Base-by-base conservation (phyloP, 2,113 vertebrate genomes). In the Cisticola juncidis region DNA sequence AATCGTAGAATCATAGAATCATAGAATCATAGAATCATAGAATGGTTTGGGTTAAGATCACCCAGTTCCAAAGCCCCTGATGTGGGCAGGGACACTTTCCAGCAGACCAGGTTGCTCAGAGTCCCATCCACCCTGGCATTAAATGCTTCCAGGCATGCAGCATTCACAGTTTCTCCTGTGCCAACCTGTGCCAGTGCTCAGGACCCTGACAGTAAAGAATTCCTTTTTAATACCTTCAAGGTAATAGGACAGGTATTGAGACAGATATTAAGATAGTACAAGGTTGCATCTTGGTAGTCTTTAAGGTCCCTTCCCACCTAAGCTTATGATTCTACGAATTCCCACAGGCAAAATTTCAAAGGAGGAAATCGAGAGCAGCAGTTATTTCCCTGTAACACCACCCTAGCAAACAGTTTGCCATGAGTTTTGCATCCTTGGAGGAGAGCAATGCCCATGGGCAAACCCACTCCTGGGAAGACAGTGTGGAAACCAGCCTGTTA, bases 21-120 rank as follows among this genome's bases (percentile, higher is more conserved):
- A 38, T 38, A 38, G 9, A 38, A 38, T 38, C 38, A 38, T 38
- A 38, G 38, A 57, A 51, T 60, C 45, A 51, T 5, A 14, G 38
- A 21, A 40, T 26, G 4, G 7, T 76, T 69, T 47, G 14, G 22
- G 14, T 61, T 31, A 76, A 54, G 11, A 61, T 6, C 40, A 54
- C 9, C 14, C 26, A 45, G 6, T 69, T 61, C n/a, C 40, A 61
- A 9, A 2, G 1, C 4, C 4, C 1, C 11, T 31, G 17, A 54
- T 11, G 5, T 18, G 38, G 38, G 9, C n/a, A 82, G 21, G 21
- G 29, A 26, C 29, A 40, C 20, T 21, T 60, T 62, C 16, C 2
- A 5, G 10, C 6, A 31, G 20, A 24, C 9, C 45, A n/a, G 22
- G 33, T 6, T n/a, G 11, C 21, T 50, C 21, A 64, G 48, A 71